Conservation (phyloP, 2,888 invertebrate genomes). For the Ditula angustiorana region DNA sequence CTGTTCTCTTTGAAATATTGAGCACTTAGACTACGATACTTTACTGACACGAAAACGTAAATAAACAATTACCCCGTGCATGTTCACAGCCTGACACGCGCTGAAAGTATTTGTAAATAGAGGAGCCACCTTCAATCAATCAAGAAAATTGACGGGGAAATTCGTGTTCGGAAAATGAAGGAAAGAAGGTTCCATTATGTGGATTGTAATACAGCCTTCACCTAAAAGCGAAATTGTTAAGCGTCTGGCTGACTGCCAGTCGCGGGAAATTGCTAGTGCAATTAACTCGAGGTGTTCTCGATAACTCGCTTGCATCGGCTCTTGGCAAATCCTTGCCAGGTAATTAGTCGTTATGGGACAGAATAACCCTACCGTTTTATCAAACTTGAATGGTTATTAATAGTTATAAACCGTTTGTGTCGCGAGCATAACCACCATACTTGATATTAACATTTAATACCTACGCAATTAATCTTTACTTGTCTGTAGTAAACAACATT, state of each 20-base stretch:
- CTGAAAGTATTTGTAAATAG: conserved; percentile 24
- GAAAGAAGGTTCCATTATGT: conserved; percentile 25
- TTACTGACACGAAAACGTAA: not conserved
- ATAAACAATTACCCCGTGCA: conserved; percentile 12
- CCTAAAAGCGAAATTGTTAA: conserved; percentile 13
- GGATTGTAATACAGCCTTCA: conserved; percentile 22
- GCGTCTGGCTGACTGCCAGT: conserved; percentile 14
- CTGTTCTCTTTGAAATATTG: not conserved
- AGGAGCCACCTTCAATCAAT: conserved; percentile 25
- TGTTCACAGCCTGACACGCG: conserved; percentile 4
- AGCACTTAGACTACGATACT: not conserved
- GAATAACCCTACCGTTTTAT: not conserved
- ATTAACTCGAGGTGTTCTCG: conserved; percentile 10
- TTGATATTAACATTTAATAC: too few species aligned
- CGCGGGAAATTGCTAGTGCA: conserved; percentile 1
- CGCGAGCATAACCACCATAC: too few species aligned
- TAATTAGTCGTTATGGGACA: not conserved
- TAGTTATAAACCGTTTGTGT: not conserved
- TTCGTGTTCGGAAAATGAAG: conserved; percentile 17
- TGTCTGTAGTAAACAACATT: too few species aligned
- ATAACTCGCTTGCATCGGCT: conserved; percentile 36
- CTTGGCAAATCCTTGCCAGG: too few species aligned
- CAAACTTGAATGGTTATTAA: not conserved
- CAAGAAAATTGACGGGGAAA: conserved; percentile 32
- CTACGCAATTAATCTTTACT: too few species aligned